These are phyloP conservation scores for Onychostoma macrolepis DNA, from an alignment of 2,113 vertebrate genomes.

Conservation along the genomic window DNA sequence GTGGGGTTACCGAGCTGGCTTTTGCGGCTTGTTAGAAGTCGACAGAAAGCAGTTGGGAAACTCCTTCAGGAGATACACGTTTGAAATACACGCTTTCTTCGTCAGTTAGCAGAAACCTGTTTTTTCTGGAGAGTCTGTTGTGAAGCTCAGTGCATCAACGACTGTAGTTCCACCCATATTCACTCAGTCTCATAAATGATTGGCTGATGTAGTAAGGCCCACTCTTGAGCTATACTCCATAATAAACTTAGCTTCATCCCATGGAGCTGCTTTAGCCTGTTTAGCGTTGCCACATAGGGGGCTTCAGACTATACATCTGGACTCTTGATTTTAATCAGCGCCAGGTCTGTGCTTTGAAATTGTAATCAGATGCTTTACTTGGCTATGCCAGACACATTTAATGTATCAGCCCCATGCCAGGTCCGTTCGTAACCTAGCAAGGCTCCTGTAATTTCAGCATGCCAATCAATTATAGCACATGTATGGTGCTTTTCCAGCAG, in stretches of 20 bases:
- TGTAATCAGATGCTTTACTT: slow-evolving; percentile 70
- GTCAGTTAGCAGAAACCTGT: slow-evolving; percentile 68
- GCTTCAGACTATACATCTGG: slow-evolving; percentile 61
- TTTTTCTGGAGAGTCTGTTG: slow-evolving; percentile 41
- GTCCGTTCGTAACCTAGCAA: slow-evolving; percentile 56
- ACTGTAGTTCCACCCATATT: slow-evolving; percentile 9
- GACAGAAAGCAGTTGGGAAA: slow-evolving; percentile 75
- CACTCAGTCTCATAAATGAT: slow-evolving; percentile 36
- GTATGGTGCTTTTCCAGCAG: slow-evolving; percentile 52
- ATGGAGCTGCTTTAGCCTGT: slow-evolving; percentile 54
- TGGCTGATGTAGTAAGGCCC: slow-evolving; percentile 54
- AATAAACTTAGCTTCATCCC: slow-evolving; percentile 63
- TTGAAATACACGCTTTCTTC: slow-evolving; percentile 63
- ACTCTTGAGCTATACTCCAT: slow-evolving; percentile 43
- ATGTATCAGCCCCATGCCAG: slow-evolving; percentile 62
- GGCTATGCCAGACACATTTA: slow-evolving; percentile 64
- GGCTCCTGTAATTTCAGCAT: slow-evolving; percentile 65
- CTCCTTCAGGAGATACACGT: slow-evolving; percentile 77
- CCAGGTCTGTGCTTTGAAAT: slow-evolving; percentile 71
- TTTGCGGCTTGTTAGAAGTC: slow-evolving; percentile 84
- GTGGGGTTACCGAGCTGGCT: slow-evolving; percentile 89
- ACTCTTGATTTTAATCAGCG: slow-evolving; percentile 66
- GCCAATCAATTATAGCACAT: slow-evolving; percentile 68
- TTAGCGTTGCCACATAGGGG: slow-evolving; percentile 53
- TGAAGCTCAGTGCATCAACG: slow-evolving; percentile 17